Base-by-base conservation (phyloP, 2,888 invertebrate species). In the Ochropacha duplaris region DNA sequence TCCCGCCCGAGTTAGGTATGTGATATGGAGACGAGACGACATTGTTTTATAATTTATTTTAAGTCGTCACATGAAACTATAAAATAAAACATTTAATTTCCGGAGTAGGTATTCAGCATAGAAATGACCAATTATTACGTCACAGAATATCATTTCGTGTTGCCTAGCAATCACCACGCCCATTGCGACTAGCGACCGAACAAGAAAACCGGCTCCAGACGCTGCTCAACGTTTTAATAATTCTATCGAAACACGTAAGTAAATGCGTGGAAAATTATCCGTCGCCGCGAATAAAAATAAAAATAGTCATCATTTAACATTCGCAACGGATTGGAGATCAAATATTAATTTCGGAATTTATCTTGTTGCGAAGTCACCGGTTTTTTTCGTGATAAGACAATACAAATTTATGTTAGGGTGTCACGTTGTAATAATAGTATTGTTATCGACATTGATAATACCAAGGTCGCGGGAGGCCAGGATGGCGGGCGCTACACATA, bases 351-450 rank as follows among this genome's bases (percentile, higher is more conserved):
- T 68, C 60, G 64, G 72, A 71, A 65, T 65, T 79, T 86, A 89
- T 90, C 87, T 88, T 80, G 90, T 92, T 88, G 84, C 88, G 77
- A 83, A 68, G 84, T 71, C 75, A 80, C 74, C 66, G 74, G 71
- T 78, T 82, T 79, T 82, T 83, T 83, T 83, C 72, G 72, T 81
- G 92, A 92, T 91, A 91, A 91, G 86, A 88, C 86, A 87, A 86
- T 88, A 87, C 84, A 86, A 88, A 92, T 90, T 87, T 91, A 90
- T 92, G 90, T 90, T 87, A 91, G 83, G 88, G 84, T 92, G 88
- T 87, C 89, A 88, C 82, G 83, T 84, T 83, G 81, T 84, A 84
- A 81, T 84, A 83, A 82, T 85, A 85, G 82, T 83, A 83, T 81
- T 84, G 86, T 91, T 90, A 90, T 90, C 92, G 81, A 77, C 81